Percentiles rank a stretch among this genome's conserved stretches.
phyloP scores from a whole-genome alignment of 2,797 vertebrate species.

The Apogon talboti region DNA sequence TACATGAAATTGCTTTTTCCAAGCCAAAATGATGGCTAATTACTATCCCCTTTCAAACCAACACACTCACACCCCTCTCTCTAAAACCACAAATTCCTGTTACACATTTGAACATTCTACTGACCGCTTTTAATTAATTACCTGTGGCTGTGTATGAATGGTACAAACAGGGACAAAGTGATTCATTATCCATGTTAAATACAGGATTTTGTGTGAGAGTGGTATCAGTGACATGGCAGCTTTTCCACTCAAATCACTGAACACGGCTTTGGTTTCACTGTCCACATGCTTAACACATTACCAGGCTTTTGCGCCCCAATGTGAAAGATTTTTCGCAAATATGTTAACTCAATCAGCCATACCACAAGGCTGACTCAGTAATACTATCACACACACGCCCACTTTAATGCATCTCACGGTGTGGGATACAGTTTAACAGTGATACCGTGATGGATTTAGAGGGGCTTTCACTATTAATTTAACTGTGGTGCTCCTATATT shows the following conservation, averaged over 20 bases:
- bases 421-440: slow-evolving; percentile 50
- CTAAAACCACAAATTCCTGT: too few relatives aligned
- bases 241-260: slow-evolving; percentile 47
- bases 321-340: slow-evolving; percentile 61
- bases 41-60: too few relatives aligned
- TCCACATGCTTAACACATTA: slow-evolving; percentile 74
- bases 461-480: slow-evolving; percentile 57
- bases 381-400: slow-evolving; percentile 59
- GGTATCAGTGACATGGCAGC: slow-evolving; percentile 30
- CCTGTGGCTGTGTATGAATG: neutral
- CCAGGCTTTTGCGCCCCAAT: slow-evolving; percentile 35
- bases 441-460: slow-evolving; percentile 54
- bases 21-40: too few relatives aligned
- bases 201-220: slow-evolving; percentile 31
- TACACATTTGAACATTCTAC: neutral
- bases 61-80: neutral
- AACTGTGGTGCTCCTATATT: slow-evolving; percentile 46
- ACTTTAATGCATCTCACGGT: slow-evolving; percentile 58
- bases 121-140: slow-evolving; percentile 14
- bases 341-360: slow-evolving; percentile 69
- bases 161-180: neutral
- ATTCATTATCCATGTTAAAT: slow-evolving; percentile 32
- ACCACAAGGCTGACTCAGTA: slow-evolving; percentile 67
- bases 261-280: slow-evolving; percentile 55
- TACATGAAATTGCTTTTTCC: too few relatives aligned